These are phyloP conservation scores for Achroia grisella DNA, from an alignment of 1,140 invertebrate genomes.

Conservation along the genomic window DNA sequence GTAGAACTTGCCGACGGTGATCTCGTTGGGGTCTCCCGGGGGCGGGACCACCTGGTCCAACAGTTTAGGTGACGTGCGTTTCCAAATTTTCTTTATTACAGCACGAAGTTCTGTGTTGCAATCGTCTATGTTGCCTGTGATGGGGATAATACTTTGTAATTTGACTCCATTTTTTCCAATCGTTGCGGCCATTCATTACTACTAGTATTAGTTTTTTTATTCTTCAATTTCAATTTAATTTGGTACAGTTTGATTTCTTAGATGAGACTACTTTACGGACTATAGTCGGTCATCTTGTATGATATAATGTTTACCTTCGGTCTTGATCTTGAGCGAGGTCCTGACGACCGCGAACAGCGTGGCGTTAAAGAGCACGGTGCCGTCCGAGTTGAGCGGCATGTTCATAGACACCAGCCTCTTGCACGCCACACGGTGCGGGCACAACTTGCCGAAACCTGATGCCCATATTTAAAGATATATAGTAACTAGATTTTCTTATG, in stretches of 20 bases:
- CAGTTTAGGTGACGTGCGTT: conserved; percentile 95
- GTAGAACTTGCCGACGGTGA: conserved; percentile 99
- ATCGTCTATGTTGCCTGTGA: conserved; percentile 90
- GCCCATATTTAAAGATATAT: conserved; percentile 18
- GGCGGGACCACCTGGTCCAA: conserved; percentile 99
- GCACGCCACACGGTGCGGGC: conserved; percentile 98
- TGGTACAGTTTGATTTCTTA: too few species aligned
- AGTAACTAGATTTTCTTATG: too few species aligned
- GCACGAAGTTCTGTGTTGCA: conserved; percentile 95
- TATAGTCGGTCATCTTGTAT: too few species aligned
- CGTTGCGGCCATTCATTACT: too few species aligned
- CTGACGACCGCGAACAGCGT: conserved; percentile 98
- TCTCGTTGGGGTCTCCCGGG: conserved; percentile 98
- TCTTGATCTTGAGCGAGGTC: conserved; percentile 98
- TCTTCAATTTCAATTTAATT: too few species aligned
- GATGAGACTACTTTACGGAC: too few species aligned
- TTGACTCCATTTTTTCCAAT: too few species aligned
- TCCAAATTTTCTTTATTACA: conserved; percentile 99
- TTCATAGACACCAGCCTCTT: conserved; percentile 99
- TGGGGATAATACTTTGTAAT: neutral
- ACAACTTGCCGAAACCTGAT: conserved; percentile 97
- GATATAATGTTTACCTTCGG: conserved; percentile 86
- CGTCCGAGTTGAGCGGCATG: conserved; percentile 99
- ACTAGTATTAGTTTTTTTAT: too few species aligned
- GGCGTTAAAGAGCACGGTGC: conserved; percentile 99